These are phyloP conservation scores for Lepidurus arcticus DNA, from an alignment of 1,140 invertebrate species.

Conservation along the genomic window DNA sequence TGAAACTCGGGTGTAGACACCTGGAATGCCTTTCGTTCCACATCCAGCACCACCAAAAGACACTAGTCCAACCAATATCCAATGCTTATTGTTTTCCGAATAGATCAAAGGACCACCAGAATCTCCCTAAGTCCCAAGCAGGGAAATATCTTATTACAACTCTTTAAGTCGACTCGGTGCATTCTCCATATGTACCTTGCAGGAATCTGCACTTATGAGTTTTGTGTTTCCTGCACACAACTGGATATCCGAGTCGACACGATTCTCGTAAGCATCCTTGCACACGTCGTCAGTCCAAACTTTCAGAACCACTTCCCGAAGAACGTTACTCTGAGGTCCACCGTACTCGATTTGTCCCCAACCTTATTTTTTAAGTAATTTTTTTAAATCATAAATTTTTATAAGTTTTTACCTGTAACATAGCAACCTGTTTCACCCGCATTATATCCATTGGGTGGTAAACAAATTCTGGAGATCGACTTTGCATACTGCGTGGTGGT, in stretches of 20 bases:
- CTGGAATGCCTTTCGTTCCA: slow-evolving; percentile 59
- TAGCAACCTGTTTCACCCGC: no score
- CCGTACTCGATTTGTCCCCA: slow-evolving; percentile 57
- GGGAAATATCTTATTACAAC: slow-evolving; percentile 50
- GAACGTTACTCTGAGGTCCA: slow-evolving; percentile 50
- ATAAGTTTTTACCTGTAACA: no score
- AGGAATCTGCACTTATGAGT: slow-evolving; percentile 45
- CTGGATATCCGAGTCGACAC: slow-evolving; percentile 38
- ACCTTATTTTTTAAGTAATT: slow-evolving; percentile 44
- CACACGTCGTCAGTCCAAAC: slow-evolving; percentile 53
- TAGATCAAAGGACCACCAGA: slow-evolving; percentile 59
- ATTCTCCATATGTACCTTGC: slow-evolving; percentile 40
- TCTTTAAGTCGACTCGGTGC: not conserved
- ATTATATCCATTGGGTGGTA: no score
- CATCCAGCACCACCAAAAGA: slow-evolving; percentile 64
- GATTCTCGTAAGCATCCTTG: slow-evolving; percentile 35
- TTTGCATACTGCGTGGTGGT: slow-evolving; percentile 36
- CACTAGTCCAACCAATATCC: slow-evolving; percentile 73
- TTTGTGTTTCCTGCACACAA: slow-evolving; percentile 43
- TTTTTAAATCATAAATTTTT: no score
- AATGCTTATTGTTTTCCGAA: slow-evolving; percentile 61
- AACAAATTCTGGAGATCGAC: no score
- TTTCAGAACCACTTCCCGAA: slow-evolving; percentile 55
- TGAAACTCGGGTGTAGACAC: slow-evolving; percentile 64
- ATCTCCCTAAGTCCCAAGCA: slow-evolving; percentile 60